Evolutionary conservation across 1,140 invertebrate genomes (phyloP), one percentile per base, ranked within the genome.

Genomic region (Drosophila ambigua): DNA sequence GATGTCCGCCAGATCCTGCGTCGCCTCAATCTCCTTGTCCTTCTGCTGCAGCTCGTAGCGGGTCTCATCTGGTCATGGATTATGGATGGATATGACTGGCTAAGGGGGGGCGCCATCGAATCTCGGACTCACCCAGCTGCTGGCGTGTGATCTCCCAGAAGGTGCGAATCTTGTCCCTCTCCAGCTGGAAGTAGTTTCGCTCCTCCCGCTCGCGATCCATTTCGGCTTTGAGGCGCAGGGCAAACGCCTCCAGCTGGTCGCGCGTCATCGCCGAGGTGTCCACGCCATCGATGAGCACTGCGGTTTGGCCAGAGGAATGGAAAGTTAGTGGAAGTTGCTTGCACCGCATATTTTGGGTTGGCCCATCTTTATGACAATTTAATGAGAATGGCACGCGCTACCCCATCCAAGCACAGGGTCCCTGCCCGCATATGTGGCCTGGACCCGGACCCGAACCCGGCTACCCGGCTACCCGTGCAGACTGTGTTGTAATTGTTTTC

Each of bases 121-220:
- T 4, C 9, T 4, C 35, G 4, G 15, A 61, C 76, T 81, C 50
- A 79, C 78, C 79, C 65, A 79, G 59, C 74, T 92, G 85, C 46
- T 85, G 83, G n/a, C 77, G 63, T 15, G 92, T 90, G 49, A 98
- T 97, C 92, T 99, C 97, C 98, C 98, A 99, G 92, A 98, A 98
- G 28, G 96, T 97, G 69, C 97, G 94, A 13, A 99, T 94, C 93
- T 98, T 98, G 91, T 99, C 98, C 77, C 98, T 94, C 92, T 99
- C 98, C 53, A 99, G 91, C 93, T 99, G 98, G 81, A 99, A 98
- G 90, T 96, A 98, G 92, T 99, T 99, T 74, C 98, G 93, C 92
- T 99, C 98, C 92, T 99, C 98, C 77, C 98, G 93, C 92, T 99
- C 98, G 48, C 97, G 94, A 85, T 99, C 98, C 89, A 98, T 93